These are phyloP conservation scores for Heterohyrax brucei DNA, from an alignment of 2,797 vertebrate genomes.

Conservation along the genomic window DNA sequence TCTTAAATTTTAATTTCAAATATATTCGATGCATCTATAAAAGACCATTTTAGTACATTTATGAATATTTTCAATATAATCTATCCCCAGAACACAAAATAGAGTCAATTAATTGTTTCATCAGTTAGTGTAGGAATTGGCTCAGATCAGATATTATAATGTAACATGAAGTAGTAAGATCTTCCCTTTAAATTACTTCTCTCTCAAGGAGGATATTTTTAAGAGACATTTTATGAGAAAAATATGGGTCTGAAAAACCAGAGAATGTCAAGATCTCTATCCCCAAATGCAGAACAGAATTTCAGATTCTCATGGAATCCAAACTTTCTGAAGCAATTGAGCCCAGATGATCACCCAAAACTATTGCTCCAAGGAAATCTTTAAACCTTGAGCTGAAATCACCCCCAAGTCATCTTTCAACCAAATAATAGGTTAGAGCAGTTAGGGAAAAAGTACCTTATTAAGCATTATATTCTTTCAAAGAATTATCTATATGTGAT, in stretches of 20 bases:
- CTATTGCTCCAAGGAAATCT: too few relatives aligned
- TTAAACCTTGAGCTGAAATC: too few relatives aligned
- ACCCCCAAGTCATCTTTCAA: too few relatives aligned
- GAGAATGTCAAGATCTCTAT: neutral
- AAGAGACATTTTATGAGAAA: slow-evolving; percentile 15
- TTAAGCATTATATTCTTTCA: too few relatives aligned
- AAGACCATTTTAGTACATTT: neutral
- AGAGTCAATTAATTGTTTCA: slow-evolving; percentile 28
- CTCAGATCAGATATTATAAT: neutral
- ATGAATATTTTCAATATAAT: slow-evolving; percentile 54
- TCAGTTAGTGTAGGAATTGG: slow-evolving; percentile 39
- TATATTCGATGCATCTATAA: neutral
- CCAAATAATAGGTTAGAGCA: too few relatives aligned
- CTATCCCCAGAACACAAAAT: neutral
- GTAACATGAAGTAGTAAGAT: neutral
- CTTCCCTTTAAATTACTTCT: slow-evolving; percentile 2
- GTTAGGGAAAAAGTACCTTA: too few relatives aligned
- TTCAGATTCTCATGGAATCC: too few relatives aligned
- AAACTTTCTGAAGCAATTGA: too few relatives aligned
- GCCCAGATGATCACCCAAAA: too few relatives aligned
- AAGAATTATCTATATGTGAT: too few relatives aligned
- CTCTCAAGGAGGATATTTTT: slow-evolving; percentile 13
- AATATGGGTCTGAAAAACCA: neutral
- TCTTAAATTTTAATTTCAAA: neutral
- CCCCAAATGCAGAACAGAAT: too few relatives aligned